These are phyloP conservation scores for Galleria mellonella DNA, from an alignment of 1,140 invertebrate genomes.

Conservation along the genomic window DNA sequence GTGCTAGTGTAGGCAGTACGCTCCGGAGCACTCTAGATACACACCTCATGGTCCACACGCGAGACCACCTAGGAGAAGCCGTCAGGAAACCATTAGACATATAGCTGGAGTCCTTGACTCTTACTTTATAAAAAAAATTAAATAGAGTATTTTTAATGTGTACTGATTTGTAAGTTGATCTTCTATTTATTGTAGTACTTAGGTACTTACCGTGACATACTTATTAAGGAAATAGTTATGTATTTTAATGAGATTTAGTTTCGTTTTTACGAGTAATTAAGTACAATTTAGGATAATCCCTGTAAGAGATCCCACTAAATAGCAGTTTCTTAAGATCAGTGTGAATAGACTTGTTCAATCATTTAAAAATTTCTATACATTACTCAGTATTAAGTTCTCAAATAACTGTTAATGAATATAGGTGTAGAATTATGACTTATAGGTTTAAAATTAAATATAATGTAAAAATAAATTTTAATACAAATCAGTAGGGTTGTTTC, in stretches of 20 bases:
- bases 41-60: constrained; percentile 60
- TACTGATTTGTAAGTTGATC: constrained; percentile 68
- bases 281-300: constrained; percentile 65
- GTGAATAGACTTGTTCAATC: constrained; percentile 41
- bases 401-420: constrained; percentile 52
- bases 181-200: constrained; percentile 72
- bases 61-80: constrained; percentile 68
- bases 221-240: constrained; percentile 55
- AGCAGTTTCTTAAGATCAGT: constrained; percentile 37
- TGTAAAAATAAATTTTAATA: constrained; percentile 53
- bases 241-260: constrained; percentile 50
- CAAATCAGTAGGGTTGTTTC: constrained; percentile 59
- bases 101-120: constrained; percentile 45
- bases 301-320: constrained; percentile 47
- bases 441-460: constrained; percentile 52
- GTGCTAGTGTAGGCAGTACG: constrained; percentile 72
- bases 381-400: constrained; percentile 70
- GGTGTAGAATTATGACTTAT: constrained; percentile 43
- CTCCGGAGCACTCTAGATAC: constrained; percentile 69
- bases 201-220: constrained; percentile 65
- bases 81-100: constrained; percentile 62
- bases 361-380: constrained; percentile 45
- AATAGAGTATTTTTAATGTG: constrained; percentile 59
- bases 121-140: constrained; percentile 49
- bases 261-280: constrained; percentile 58